Base-by-base conservation (phyloP, 2,113 vertebrate genomes). In the Cyanocitta stelleri region DNA sequence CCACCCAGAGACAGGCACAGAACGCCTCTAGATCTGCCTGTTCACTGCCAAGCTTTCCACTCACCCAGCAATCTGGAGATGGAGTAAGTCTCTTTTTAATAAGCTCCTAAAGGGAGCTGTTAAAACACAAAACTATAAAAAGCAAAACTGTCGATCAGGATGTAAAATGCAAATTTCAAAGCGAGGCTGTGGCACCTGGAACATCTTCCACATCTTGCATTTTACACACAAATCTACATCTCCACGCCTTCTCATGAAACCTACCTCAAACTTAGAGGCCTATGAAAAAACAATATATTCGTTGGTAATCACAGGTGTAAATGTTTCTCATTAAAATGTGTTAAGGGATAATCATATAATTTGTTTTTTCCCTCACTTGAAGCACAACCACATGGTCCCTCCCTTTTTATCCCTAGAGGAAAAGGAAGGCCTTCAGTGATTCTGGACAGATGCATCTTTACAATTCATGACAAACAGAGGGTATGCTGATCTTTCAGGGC, bases 91-190 rank as follows among this genome's bases (percentile, higher is more conserved):
- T 89, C 83, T 61, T 84, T 88, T 86, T 84, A 86, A 84, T 63
- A 84, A 92, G 56, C 94, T 93, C 56, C 80, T 88, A 55, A 85
- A 86, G 43, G 76, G 90, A 95, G 85, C 55, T 93, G 82, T 48
- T 96, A 84, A 90, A 91, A 88, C 3, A 9, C 48, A 56, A 7
- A 81, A 61, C 59, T 75, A 52, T 81, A 67, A 89, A 88, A 92
- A 92, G 35, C 24, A 18, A 61, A 87, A 71, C 72, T 13, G 3
- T 71, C 92, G 86, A 84, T 18, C 18, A 52, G 72, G 82, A 86
- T 44, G n/a, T 63, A 88, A 93, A 92, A 89, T 35, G 73, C 29
- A 68, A 83, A 76, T 23, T 62, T 74, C 67, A 88, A 93, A 90
- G 87, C 21, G 80, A 35, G 67, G 43, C 51, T 83, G 63, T 1